These are phyloP conservation scores for Carassius carassius DNA, from an alignment of 2,113 vertebrate genomes.

Conservation along the genomic window DNA sequence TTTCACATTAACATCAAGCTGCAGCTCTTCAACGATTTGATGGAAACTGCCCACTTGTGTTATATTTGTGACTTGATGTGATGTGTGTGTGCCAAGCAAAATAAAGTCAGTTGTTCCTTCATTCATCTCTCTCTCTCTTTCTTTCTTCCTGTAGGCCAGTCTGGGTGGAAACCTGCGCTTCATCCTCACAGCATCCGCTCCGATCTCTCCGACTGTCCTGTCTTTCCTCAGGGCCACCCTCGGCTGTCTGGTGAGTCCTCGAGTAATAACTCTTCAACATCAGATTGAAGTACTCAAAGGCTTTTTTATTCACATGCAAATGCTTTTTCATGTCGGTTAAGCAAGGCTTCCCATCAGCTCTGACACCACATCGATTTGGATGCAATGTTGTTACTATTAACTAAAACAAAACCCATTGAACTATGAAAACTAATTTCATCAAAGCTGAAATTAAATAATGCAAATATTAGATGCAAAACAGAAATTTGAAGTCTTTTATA, in stretches of 20 bases:
- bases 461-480: too few relatives aligned
- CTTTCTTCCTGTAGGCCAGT: constrained; percentile 64
- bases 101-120: background rate
- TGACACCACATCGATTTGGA: background rate
- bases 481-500: too few relatives aligned
- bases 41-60: background rate
- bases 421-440: too few relatives aligned
- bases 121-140: background rate
- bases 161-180: constrained; percentile 78
- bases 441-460: too few relatives aligned
- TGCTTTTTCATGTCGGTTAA: too few relatives aligned
- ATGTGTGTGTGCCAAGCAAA: background rate
- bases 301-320: too few relatives aligned
- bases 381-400: background rate
- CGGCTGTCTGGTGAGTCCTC: constrained; percentile 69
- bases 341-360: background rate
- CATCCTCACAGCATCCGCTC: constrained; percentile 76
- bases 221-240: constrained; percentile 79
- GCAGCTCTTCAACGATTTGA: background rate
- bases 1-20: background rate
- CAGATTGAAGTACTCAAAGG: too few relatives aligned
- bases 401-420: background rate
- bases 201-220: constrained; percentile 77
- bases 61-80: background rate
- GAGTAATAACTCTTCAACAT: background rate